Percentiles rank a stretch among this genome's conserved stretches.
These are phyloP conservation scores for Tiliqua scincoides DNA, from an alignment of 2,113 vertebrate species.

Conservation along the genomic window DNA sequence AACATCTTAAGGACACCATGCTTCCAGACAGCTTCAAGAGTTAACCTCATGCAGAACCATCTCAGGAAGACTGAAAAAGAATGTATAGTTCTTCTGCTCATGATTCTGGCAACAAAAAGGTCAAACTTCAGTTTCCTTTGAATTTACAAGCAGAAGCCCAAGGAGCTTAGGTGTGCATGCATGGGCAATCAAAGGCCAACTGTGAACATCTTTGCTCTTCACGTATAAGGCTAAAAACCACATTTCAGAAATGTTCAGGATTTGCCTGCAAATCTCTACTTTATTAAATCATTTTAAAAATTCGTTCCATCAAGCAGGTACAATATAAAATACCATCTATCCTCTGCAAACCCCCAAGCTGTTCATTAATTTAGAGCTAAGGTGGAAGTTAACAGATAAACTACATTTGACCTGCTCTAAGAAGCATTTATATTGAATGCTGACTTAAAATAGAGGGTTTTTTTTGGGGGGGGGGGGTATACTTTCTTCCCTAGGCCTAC, in stretches of 20 bases:
- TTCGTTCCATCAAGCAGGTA: accelerated
- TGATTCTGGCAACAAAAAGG: neutral
- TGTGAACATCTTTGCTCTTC: neutral
- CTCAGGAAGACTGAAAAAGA: too few species aligned
- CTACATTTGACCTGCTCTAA: accelerated
- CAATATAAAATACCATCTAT: accelerated
- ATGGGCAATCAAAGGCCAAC: neutral
- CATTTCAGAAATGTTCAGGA: neutral
- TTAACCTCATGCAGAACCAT: too few species aligned
- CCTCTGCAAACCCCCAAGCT: accelerated
- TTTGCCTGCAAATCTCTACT: neutral
- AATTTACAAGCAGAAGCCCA: neutral
- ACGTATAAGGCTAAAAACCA: neutral
- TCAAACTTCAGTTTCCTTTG: neutral
- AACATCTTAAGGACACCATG: neutral
- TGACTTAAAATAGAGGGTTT: neutral
- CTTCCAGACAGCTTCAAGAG: neutral
- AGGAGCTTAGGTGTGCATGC: neutral
- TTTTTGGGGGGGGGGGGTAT: too few species aligned
- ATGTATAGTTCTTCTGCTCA: neutral
- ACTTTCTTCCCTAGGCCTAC: neutral
- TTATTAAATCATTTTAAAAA: neutral
- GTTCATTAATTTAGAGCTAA: neutral
- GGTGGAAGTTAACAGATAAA: neutral
- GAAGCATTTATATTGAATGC: neutral